Conservation (phyloP, 2,113 vertebrate species). For the Garra rufa region DNA sequence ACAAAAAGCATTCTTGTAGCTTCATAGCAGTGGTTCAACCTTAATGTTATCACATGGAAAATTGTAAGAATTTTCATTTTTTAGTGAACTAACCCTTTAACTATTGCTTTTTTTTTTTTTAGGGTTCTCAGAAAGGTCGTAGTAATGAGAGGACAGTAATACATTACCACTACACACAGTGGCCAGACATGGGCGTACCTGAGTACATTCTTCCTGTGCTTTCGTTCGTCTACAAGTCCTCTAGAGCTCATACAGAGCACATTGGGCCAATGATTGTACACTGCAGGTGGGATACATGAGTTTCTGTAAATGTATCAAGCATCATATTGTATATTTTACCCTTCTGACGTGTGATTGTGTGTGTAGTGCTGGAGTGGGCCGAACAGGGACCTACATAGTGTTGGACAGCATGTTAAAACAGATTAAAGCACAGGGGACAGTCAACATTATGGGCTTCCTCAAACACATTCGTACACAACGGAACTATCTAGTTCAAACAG, state of each 20-base stretch:
- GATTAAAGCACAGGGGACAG: conserved; percentile 83
- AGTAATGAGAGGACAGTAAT: conserved; percentile 81
- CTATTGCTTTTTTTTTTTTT: background rate
- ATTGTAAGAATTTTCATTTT: too few relatives aligned
- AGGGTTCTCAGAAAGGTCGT: conserved; percentile 90
- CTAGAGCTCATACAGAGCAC: conserved; percentile 75
- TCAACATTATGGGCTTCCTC: conserved; percentile 91
- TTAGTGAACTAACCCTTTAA: too few relatives aligned
- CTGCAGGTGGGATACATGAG: conserved; percentile 85
- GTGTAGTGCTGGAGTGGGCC: conserved; percentile 90
- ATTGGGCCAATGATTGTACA: conserved; percentile 90
- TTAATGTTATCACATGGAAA: too few relatives aligned
- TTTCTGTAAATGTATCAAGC: background rate
- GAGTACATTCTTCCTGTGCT: conserved; percentile 89
- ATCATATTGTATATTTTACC: background rate
- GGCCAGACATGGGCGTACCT: conserved; percentile 97
- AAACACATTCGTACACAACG: conserved; percentile 96
- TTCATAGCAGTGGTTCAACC: too few relatives aligned
- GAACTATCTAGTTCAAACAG: conserved; percentile 95
- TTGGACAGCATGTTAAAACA: conserved; percentile 97
- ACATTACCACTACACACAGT: conserved; percentile 97
- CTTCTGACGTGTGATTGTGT: conserved; percentile 50
- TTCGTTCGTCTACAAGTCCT: conserved; percentile 88
- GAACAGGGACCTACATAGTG: conserved; percentile 94
- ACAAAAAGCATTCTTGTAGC: too few relatives aligned